Base-by-base conservation (phyloP, 2,888 invertebrate genomes). In the Ormyrus thymus region DNA sequence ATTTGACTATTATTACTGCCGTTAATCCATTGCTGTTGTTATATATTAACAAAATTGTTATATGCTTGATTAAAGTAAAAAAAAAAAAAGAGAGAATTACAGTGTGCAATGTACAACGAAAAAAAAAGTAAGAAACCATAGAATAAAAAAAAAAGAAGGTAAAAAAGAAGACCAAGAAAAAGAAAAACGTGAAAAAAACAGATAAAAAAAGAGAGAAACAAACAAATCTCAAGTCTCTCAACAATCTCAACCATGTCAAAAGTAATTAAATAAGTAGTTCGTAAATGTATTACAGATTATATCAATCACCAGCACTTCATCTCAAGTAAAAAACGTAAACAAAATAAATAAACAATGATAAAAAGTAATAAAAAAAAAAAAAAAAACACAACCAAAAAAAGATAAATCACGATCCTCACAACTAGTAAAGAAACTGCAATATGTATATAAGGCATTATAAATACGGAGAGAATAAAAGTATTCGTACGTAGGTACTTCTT, bases 241-340 rank as follows among this genome's bases (percentile, higher is more conserved):
- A 87, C 88, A 89, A 88, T 86, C 86, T 87, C 89, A 89, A 89
- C 87, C 87, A 88, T 86, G 83, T 85, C 84, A 86, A 86, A 84
- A 86, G 56, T 69, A 80, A 66, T 71, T 66, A 86, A 70, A 29
- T 79, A 86, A 51, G 29, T 29, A 29, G 29, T 29, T 77, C 74
- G 65, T 78, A 82, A 74, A 83, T 84, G 84, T 81, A 79, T 76
- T 29, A 70, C 74, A 72, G 77, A 78, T 76, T 80, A 75, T 74
- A 79, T 81, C 82, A 81, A 81, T 80, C 74, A 76, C 77, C 76
- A 78, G 66, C 66, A 76, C 77, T 76, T 78, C 81, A 80, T 69
- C 48, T 80, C 76, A 79, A 77, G 62, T 79, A 81, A 76, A n/a
- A 79, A 29, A 29, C 29, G 74, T 71, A 72, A 81, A 76, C 66